These are phyloP conservation scores for Biston stratarius DNA, from an alignment of 2,888 invertebrate genomes.

Conservation along the genomic window DNA sequence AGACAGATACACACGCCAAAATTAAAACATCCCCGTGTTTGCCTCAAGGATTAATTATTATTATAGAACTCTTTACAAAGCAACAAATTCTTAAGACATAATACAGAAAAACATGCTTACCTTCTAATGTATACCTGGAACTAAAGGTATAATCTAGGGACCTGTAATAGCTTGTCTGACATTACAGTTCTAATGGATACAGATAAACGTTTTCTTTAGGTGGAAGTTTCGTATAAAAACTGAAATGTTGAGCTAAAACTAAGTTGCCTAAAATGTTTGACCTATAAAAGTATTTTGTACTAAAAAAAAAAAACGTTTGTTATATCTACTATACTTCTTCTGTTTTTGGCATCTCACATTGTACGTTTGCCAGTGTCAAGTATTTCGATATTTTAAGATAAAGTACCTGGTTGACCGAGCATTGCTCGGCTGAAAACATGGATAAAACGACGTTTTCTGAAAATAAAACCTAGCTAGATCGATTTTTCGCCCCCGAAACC, in stretches of 20 bases:
- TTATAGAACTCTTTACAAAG: not conserved
- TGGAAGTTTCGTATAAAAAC: not conserved
- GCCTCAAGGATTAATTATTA: too few relatives aligned
- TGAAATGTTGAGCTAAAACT: not conserved
- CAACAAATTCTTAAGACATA: not conserved
- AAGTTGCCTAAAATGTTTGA: not conserved
- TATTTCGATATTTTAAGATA: too few relatives aligned
- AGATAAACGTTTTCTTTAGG: slow-evolving; percentile 14
- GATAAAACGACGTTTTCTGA: too few relatives aligned
- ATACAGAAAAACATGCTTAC: not conserved
- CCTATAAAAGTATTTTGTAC: too few relatives aligned
- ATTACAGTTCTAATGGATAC: slow-evolving; percentile 5
- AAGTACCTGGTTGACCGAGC: too few relatives aligned
- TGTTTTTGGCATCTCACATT: too few relatives aligned
- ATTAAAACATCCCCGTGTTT: too few relatives aligned
- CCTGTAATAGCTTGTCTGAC: slow-evolving; percentile 7
- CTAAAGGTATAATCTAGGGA: not conserved
- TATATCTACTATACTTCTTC: too few relatives aligned
- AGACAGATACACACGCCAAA: not conserved
- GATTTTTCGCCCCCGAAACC: too few relatives aligned
- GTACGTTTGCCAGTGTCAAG: too few relatives aligned
- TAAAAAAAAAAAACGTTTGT: not conserved
- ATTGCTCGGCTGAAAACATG: too few relatives aligned
- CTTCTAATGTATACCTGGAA: not conserved
- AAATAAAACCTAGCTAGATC: too few relatives aligned